Evolutionary conservation across 2,113 vertebrate species (phyloP), one percentile per base, ranked within the genome.

Genomic region (Corythaixoides concolor): DNA sequence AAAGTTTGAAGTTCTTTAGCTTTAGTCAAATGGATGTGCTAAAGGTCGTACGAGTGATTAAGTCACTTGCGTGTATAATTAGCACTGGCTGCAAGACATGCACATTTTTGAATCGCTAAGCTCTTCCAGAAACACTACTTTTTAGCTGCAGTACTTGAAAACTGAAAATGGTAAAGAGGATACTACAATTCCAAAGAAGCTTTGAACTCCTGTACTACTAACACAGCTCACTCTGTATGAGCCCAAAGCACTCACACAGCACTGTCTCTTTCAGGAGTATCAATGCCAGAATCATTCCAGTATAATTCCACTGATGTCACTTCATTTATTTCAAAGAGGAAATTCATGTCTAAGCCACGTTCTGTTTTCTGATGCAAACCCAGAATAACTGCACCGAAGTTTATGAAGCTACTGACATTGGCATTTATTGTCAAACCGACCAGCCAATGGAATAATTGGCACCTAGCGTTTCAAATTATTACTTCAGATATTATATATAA

Each of bases 221-320:
- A 96, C 93, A 96, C 97, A 94, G 94, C 94, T 97, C 82, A 88
- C 88, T 97, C 94, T 90, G 95, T 93, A 92, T 73, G 96, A 97
- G 96, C 96, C 97, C 97, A 95, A 89, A 98, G 92, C 85, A 93
- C 94, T 97, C 94, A 80, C 86, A 97, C 95, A 96, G 95, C 85
- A 80, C 96, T 95, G 63, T 94, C 94, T 96, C 95, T 97, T 97
- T 96, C 96, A 97, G 97, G 68, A 96, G 93, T 84, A 78, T 62
- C 89, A 89, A 92, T 89, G 95, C 92, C 97, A 97, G 91, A 97
- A 95, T 96, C 66, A 97, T 95, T 95, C 97, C 95, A 94, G 95
- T 96, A 95, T 97, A 97, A 97, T 96, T 97, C 95, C 97, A 97
- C 97, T 93, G 92, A 96, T 97, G 97, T 96, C 94, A 97, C 95